These are phyloP conservation scores for Geotrupes spiniger DNA, from an alignment of 2,888 invertebrate species.

Conservation along the genomic window DNA sequence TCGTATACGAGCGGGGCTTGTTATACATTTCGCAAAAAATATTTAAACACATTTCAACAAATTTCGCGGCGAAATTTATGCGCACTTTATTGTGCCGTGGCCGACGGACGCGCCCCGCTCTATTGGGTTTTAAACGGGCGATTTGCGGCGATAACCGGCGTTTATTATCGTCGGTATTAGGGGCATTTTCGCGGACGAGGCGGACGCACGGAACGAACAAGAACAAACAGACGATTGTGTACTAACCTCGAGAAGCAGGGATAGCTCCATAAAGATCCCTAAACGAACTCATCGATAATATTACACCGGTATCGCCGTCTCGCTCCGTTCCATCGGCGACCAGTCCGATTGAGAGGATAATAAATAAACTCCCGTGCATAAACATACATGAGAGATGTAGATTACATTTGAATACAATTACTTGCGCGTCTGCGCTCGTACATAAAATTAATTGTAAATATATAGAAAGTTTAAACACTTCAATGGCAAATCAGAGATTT, in stretches of 20 bases:
- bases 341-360: conserved; percentile 5
- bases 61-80: too few relatives aligned
- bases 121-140: too few relatives aligned
- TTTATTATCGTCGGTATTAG: background rate
- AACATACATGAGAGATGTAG: conserved; percentile 19
- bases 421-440: conserved; percentile 44
- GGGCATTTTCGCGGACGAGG: conserved; percentile 13
- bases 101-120: too few relatives aligned
- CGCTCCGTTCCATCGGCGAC: conserved; percentile 3
- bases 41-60: too few relatives aligned
- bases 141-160: background rate
- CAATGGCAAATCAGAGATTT: conserved; percentile 51
- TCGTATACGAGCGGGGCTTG: conserved; percentile 7
- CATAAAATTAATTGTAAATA: conserved; percentile 51
- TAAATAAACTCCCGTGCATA: conserved; percentile 17
- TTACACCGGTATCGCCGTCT: background rate
- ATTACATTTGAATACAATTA: conserved; percentile 50
- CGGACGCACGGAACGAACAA: conserved; percentile 24
- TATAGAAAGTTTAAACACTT: conserved; percentile 52
- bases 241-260: conserved; percentile 20
- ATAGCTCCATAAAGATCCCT: conserved; percentile 24
- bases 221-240: conserved; percentile 24
- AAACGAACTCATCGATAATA: conserved; percentile 18
- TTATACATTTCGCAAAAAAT: background rate
- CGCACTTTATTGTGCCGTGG: too few relatives aligned